Evolutionary conservation across 2,888 invertebrate genomes (phyloP).

Genomic region (Caenorhabditis wallacei): DNA sequence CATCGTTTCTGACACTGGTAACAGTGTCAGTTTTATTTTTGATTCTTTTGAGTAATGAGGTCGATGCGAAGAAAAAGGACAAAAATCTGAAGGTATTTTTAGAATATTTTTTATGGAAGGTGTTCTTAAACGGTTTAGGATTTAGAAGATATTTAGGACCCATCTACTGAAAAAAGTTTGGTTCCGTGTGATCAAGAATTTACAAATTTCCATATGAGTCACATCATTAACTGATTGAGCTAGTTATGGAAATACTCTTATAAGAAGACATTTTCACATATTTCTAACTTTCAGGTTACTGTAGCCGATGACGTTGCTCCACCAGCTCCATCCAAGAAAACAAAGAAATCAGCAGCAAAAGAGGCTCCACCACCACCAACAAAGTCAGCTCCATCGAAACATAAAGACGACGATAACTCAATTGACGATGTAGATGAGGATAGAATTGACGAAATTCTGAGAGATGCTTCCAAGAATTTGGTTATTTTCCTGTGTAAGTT

Average conservation of each 20-base stretch:
- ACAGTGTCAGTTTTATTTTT: constrained; percentile 33
- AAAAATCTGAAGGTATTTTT: constrained; percentile 60
- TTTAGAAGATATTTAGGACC: no score
- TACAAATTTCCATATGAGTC: no score
- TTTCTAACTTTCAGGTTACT: constrained; percentile 45
- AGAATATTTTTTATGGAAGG: neutral
- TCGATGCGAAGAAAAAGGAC: constrained; percentile 62
- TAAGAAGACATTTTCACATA: neutral
- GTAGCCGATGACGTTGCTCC: constrained; percentile 59
- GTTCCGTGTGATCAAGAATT: no score
- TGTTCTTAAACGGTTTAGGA: neutral
- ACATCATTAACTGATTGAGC: no score
- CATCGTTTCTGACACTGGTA: constrained; percentile 33
- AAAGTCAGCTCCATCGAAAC: constrained; percentile 41
- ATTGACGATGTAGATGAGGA: constrained; percentile 92
- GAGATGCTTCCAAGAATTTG: constrained; percentile 95
- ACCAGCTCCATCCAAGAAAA: constrained; percentile 38
- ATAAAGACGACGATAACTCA: constrained; percentile 73
- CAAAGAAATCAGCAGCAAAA: constrained; percentile 46
- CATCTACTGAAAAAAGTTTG: no score
- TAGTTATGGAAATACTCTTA: no score
- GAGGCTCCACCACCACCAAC: constrained; percentile 45
- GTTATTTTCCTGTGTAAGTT: constrained; percentile 95
- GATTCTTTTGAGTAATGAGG: constrained; percentile 12
- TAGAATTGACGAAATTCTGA: constrained; percentile 94